phyloP scores from a whole-genome alignment of 2,797 vertebrate species.

The Alfaro cultratus region DNA sequence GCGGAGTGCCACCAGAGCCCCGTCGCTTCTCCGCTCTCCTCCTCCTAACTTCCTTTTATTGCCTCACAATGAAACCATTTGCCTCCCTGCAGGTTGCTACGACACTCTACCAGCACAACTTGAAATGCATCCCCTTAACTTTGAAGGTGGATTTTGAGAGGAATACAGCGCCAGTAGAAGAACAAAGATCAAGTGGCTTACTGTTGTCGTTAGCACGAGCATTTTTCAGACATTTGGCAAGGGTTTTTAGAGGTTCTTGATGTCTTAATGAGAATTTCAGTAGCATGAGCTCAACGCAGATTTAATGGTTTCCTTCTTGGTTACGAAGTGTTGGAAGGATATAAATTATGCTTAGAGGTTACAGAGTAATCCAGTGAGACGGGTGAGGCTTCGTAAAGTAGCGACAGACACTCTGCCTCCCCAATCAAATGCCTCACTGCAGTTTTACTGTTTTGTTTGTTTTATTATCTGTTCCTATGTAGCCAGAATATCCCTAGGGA shows the following conservation, averaged over 20 bases:
- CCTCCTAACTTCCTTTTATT: slow-evolving; percentile 63
- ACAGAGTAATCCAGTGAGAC: slow-evolving; percentile 24
- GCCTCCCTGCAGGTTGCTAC: slow-evolving; percentile 77
- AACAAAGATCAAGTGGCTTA: slow-evolving; percentile 26
- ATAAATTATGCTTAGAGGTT: slow-evolving; percentile 28
- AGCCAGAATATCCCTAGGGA: slow-evolving; percentile 20
- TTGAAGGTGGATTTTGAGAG: slow-evolving; percentile 64
- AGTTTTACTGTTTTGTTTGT: slow-evolving; percentile 6
- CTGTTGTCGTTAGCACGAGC: slow-evolving; percentile 40
- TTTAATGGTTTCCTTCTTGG: background rate
- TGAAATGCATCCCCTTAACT: slow-evolving; percentile 68
- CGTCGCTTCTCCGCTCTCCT: slow-evolving; percentile 42
- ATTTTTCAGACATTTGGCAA: slow-evolving; percentile 37
- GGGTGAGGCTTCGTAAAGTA: slow-evolving; percentile 21
- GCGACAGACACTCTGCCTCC: slow-evolving; percentile 4
- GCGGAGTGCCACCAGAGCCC: slow-evolving; percentile 39
- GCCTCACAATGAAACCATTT: slow-evolving; percentile 73
- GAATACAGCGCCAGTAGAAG: slow-evolving; percentile 56
- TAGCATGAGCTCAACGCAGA: slow-evolving; percentile 6
- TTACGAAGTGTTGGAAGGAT: background rate
- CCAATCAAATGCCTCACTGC: slow-evolving; percentile 3
- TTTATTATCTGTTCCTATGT: slow-evolving; percentile 11
- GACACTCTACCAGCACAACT: slow-evolving; percentile 65
- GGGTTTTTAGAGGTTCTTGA: slow-evolving; percentile 38
- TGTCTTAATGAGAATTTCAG: slow-evolving; percentile 69